Percentiles rank a stretch among this genome's conserved stretches.
Evolutionary conservation across 1,140 invertebrate species (phyloP).

Genomic region (Pseudomyrmex concolor): DNA sequence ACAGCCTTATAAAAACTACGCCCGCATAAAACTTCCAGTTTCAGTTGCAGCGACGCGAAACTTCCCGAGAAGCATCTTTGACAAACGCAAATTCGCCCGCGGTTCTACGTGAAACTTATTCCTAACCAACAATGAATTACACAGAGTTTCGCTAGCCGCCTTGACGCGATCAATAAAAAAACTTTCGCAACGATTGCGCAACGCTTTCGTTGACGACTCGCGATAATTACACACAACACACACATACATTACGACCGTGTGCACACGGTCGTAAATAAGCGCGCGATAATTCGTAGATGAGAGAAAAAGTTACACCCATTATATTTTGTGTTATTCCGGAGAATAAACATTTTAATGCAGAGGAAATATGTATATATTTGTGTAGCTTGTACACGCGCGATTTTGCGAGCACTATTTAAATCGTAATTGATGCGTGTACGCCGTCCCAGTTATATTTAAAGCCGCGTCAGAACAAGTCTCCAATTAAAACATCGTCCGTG

Average conservation of each 20-base stretch:
- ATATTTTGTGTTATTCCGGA: conserved; percentile 26
- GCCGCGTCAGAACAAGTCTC: conserved; percentile 57
- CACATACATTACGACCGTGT: too few relatives aligned
- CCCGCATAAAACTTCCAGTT: conserved; percentile 55
- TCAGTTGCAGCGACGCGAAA: conserved; percentile 37
- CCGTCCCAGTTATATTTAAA: conserved; percentile 64
- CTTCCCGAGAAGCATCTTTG: conserved; percentile 47
- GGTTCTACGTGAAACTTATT: conserved; percentile 64
- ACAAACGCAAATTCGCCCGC: conserved; percentile 64
- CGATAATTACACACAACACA: conserved; percentile 1
- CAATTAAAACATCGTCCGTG: conserved; percentile 74
- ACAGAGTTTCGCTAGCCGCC: neutral
- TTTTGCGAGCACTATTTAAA: conserved; percentile 71
- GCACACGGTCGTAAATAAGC: neutral
- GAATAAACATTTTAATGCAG: conserved; percentile 65
- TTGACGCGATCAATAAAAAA: conserved; percentile 45
- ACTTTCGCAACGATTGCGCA: conserved; percentile 29
- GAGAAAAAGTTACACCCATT: conserved; percentile 60
- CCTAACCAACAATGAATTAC: conserved; percentile 65
- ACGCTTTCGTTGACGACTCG: conserved; percentile 11
- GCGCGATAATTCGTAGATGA: neutral
- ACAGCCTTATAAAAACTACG: conserved; percentile 52
- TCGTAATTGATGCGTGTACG: conserved; percentile 71
- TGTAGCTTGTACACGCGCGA: conserved; percentile 35
- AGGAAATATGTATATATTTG: conserved; percentile 17